Conservation (phyloP, 2,113 vertebrate species). For the Mus spicilegus region DNA sequence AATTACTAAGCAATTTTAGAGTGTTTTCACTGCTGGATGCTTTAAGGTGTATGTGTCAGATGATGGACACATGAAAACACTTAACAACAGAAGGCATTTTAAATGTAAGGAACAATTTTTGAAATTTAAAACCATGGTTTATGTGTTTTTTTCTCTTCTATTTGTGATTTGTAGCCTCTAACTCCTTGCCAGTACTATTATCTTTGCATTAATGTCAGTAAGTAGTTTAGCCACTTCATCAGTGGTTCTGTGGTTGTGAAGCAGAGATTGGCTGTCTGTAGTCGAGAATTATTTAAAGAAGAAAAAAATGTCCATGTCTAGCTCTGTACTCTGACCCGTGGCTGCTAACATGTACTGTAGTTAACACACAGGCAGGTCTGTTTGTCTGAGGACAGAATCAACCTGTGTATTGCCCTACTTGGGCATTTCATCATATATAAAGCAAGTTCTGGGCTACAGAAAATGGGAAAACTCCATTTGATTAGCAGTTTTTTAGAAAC, state of each 20-base stretch:
- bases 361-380: neutral
- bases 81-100: neutral
- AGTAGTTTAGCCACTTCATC: neutral
- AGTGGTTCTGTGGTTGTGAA: neutral
- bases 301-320: neutral
- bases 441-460: neutral
- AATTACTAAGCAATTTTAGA: neutral
- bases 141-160: neutral
- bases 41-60: neutral
- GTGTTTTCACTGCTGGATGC: neutral
- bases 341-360: too few species aligned
- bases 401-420: neutral
- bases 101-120: neutral
- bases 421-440: neutral
- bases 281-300: neutral
- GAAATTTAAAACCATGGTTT: slow-evolving; percentile 17
- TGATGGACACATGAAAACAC: neutral
- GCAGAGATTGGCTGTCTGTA: neutral
- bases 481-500: neutral
- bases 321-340: neutral
- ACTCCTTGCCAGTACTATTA: neutral
- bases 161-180: neutral
- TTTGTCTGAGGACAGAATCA: neutral
- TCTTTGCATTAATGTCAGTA: neutral
- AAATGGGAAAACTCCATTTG: neutral